Evolutionary conservation across 2,113 vertebrate species (phyloP).

Genomic region (Macroglossus sobrinus): DNA sequence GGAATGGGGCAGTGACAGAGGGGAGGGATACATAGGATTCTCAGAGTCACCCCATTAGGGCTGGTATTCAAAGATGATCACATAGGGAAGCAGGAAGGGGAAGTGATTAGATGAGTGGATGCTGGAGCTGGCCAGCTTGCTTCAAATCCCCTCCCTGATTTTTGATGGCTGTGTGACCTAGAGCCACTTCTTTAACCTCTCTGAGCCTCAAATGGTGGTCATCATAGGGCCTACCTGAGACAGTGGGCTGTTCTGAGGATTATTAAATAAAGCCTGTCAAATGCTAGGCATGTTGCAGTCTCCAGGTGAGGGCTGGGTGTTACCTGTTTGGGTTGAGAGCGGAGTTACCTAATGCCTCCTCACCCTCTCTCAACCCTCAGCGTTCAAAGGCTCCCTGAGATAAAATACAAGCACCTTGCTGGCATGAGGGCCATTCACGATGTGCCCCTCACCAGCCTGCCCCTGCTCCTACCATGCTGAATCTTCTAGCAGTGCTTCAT

Average conservation of each 20-base stretch:
- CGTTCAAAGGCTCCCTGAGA: background rate
- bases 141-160: background rate
- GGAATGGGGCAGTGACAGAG: rapidly evolving
- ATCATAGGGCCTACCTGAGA: background rate
- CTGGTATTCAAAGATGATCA: background rate
- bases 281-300: rapidly evolving
- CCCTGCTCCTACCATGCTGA: background rate
- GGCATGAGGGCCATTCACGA: rapidly evolving
- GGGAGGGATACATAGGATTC: rapidly evolving
- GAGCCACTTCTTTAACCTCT: background rate
- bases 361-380: background rate
- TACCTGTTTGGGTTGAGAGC: background rate
- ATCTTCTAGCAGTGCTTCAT: background rate
- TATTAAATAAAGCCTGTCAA: background rate
- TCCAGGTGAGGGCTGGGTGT: background rate
- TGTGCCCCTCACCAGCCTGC: background rate
- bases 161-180: background rate
- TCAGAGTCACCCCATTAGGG: background rate
- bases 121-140: background rate
- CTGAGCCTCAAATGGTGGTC: background rate
- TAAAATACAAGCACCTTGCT: background rate
- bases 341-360: rapidly evolving
- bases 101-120: rapidly evolving
- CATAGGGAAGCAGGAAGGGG: background rate
- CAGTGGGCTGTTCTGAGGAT: background rate